These are phyloP conservation scores for Gadopsis bispinosus DNA, from an alignment of 2,797 vertebrate genomes.

Conservation along the genomic window DNA sequence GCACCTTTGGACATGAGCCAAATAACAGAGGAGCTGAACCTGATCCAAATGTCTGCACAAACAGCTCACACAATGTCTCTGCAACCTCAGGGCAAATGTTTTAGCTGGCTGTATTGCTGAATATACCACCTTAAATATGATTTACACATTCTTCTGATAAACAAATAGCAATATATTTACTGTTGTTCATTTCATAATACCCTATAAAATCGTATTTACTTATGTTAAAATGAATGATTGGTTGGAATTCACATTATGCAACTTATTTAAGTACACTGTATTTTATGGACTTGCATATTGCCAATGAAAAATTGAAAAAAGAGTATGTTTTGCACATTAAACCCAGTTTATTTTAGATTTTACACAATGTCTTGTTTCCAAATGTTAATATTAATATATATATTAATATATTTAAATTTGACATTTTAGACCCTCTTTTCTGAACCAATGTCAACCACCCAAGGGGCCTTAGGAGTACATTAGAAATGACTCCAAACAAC, in stretches of 20 bases:
- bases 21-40: constrained; percentile 24
- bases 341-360: constrained; percentile 39
- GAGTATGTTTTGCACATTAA: constrained; percentile 3
- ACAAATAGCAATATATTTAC: not conserved
- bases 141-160: constrained; percentile 2
- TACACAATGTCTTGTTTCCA: no score
- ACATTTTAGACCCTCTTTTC: not conserved
- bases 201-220: not conserved
- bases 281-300: not conserved
- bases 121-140: not conserved
- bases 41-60: constrained; percentile 36
- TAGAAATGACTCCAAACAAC: constrained; percentile 33
- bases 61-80: constrained; percentile 16
- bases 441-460: constrained; percentile 7
- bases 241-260: constrained; percentile 10
- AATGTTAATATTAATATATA: no score
- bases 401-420: constrained; percentile 14
- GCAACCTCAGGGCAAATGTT: constrained; percentile 31
- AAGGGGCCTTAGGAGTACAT: not conserved
- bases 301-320: constrained; percentile 18
- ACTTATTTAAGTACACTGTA: not conserved
- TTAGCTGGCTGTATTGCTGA: constrained; percentile 2
- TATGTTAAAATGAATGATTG: not conserved
- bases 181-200: constrained; percentile 8
- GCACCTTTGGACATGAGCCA: constrained; percentile 14